These are phyloP conservation scores for Talpa occidentalis DNA, from an alignment of 2,113 vertebrate genomes.

Conservation along the genomic window DNA sequence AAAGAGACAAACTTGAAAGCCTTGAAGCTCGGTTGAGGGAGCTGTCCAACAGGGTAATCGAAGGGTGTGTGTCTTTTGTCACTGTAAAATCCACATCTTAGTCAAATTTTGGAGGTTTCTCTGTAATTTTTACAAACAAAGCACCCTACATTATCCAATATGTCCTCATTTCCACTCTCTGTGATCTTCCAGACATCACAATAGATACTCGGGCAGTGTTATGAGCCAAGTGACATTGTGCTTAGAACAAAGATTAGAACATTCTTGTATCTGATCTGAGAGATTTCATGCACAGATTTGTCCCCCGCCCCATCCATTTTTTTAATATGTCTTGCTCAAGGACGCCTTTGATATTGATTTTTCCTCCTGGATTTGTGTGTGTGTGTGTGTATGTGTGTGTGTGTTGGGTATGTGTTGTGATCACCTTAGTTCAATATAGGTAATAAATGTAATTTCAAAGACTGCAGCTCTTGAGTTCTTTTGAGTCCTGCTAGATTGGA, in stretches of 20 bases:
- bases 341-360: not conserved
- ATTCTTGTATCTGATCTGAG: not conserved
- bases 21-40: constrained; percentile 31
- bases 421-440: not conserved
- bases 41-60: constrained; percentile 68
- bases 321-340: not conserved
- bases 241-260: constrained; percentile 16
- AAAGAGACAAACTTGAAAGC: not conserved
- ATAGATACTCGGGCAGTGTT: not conserved
- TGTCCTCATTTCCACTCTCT: constrained; percentile 22
- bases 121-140: constrained; percentile 48
- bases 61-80: constrained; percentile 51
- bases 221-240: constrained; percentile 28
- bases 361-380: not conserved
- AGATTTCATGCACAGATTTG: not conserved
- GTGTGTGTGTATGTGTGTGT: not conserved
- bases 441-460: constrained; percentile 32
- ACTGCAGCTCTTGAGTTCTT: not conserved
- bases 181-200: not conserved
- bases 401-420: not conserved
- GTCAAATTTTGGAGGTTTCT: constrained; percentile 19
- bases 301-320: not conserved
- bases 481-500: constrained; percentile 14
- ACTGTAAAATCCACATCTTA: constrained; percentile 27
- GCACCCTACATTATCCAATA: not conserved